Percentiles rank a stretch among this genome's conserved stretches.
Conservation (phyloP, 2,888 invertebrate species). For the Cosmia pyralina region DNA sequence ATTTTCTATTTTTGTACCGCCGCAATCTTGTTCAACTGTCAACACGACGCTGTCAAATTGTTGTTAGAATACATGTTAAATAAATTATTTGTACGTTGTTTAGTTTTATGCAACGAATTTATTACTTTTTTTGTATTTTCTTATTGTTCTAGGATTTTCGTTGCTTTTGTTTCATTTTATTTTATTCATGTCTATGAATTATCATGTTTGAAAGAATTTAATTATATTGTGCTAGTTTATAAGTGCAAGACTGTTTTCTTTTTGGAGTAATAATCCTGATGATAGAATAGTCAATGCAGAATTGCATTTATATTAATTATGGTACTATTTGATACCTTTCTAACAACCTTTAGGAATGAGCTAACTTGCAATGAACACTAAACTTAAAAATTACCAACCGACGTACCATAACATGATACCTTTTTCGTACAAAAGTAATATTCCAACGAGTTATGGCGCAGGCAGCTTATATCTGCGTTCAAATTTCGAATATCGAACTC, state of each 20-base stretch:
- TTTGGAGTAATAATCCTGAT: constrained; percentile 8
- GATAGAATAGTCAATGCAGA: constrained; percentile 9
- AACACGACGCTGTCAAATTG: constrained; percentile 59
- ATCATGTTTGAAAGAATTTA: neutral
- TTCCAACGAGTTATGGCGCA: neutral
- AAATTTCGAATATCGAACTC: constrained; percentile 23
- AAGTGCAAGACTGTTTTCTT: constrained; percentile 13
- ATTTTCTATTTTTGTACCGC: constrained; percentile 45
- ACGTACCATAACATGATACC: neutral
- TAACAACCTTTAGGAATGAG: neutral
- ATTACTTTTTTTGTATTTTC: constrained; percentile 55
- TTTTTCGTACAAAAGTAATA: constrained; percentile 11
- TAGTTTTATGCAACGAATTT: constrained; percentile 73
- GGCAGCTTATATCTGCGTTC: neutral
- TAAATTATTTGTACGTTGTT: constrained; percentile 59
- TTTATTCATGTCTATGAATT: constrained; percentile 4
- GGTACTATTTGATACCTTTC: neutral
- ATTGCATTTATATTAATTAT: neutral
- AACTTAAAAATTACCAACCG: neutral
- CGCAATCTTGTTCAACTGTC: constrained; percentile 53
- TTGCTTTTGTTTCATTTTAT: constrained; percentile 23
- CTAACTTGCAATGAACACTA: neutral
- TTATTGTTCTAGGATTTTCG: constrained; percentile 26
- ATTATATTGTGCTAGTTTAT: constrained; percentile 15
- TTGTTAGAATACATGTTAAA: constrained; percentile 66